Percentiles rank a stretch among this genome's conserved stretches.
These are phyloP conservation scores for Keiferia lycopersicella DNA, from an alignment of 2,888 invertebrate species.

Conservation along the genomic window DNA sequence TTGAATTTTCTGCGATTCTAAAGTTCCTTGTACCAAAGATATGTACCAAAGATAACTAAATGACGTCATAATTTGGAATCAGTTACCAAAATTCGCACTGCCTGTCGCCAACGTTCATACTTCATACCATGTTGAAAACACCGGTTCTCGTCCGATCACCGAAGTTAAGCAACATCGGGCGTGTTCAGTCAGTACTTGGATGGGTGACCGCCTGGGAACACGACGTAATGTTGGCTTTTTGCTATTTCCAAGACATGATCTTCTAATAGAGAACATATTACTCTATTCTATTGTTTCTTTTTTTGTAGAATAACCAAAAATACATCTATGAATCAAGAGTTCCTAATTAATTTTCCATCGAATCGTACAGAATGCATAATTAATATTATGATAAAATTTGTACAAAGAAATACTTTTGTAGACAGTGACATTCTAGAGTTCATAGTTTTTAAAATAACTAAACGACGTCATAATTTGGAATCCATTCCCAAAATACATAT, in stretches of 20 bases:
- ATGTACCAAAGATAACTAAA: neutral
- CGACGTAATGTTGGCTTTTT: slow-evolving; percentile 18
- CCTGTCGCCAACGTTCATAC: slow-evolving; percentile 54
- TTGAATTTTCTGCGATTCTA: neutral
- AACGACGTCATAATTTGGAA: neutral
- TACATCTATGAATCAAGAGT: too few species aligned
- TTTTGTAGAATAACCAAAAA: too few species aligned
- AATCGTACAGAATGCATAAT: too few species aligned
- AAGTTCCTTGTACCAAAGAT: too few species aligned
- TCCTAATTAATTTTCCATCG: too few species aligned
- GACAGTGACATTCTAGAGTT: too few species aligned
- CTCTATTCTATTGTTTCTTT: too few species aligned
- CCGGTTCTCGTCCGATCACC: slow-evolving; percentile 63
- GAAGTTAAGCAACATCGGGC: slow-evolving; percentile 38
- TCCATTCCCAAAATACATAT: neutral
- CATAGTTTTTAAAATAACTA: too few species aligned
- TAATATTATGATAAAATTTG: too few species aligned
- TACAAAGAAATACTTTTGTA: too few species aligned
- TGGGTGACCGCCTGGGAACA: slow-evolving; percentile 58
- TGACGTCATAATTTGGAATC: neutral
- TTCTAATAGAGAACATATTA: too few species aligned
- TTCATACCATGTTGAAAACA: slow-evolving; percentile 62
- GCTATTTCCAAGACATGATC: too few species aligned
- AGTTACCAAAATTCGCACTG: neutral
- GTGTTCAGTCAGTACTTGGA: slow-evolving; percentile 58